These are phyloP conservation scores for Syrmaticus mikado DNA, from an alignment of 2,113 vertebrate species.

Conservation along the genomic window DNA sequence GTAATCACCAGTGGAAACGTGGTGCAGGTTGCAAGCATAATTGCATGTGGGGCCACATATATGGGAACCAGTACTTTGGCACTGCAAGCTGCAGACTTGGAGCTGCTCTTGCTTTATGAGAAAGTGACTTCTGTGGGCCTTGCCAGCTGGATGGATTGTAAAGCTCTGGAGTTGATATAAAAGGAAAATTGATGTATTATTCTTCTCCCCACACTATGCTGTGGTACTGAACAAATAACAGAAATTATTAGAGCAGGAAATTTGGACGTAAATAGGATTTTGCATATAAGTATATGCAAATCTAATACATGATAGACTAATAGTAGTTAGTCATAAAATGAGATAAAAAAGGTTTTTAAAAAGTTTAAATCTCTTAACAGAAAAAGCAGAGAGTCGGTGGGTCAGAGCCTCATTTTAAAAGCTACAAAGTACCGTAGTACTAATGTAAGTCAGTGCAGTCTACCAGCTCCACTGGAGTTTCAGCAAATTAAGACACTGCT, in stretches of 20 bases:
- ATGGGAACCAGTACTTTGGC: background rate
- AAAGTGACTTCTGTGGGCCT: conserved; percentile 17
- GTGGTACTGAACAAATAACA: background rate
- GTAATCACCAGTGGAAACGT: background rate
- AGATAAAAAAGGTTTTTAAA: background rate
- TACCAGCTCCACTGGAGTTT: background rate
- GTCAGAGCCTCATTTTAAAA: background rate
- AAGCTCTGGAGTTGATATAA: background rate
- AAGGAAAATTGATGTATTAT: conserved; percentile 1
- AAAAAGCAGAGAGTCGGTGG: background rate
- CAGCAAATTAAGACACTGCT: background rate
- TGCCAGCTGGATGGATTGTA: background rate
- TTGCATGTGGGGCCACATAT: background rate
- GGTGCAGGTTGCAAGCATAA: conserved; percentile 12
- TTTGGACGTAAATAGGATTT: background rate
- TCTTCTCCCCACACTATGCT: background rate
- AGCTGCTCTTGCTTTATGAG: background rate
- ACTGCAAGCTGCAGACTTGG: accelerated
- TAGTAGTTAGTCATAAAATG: background rate
- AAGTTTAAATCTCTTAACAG: background rate
- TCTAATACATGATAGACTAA: background rate
- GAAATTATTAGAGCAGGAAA: background rate
- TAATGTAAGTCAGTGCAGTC: background rate
- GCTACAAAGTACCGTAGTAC: accelerated
- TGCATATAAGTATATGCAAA: background rate